These are phyloP conservation scores for Andrena chrysosceles DNA, from an alignment of 2,888 invertebrate species.

Conservation along the genomic window DNA sequence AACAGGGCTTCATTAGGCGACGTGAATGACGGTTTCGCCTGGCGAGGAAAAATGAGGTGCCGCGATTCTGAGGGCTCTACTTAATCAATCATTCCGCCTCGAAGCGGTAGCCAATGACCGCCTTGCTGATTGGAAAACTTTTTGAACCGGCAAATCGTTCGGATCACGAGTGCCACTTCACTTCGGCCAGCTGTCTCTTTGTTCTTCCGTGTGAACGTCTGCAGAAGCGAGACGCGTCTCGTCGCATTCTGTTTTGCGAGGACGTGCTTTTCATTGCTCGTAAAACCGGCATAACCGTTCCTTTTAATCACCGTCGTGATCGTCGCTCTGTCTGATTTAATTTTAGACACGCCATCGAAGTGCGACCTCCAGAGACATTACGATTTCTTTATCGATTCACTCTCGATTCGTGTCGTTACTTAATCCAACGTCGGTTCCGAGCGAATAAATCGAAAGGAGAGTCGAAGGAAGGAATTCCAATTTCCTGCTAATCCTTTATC, in stretches of 20 bases:
- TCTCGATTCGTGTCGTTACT: background rate
- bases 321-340: conserved; percentile 15
- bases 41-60: conserved; percentile 58
- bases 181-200: conserved; percentile 60
- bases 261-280: conserved; percentile 12
- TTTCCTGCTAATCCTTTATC: conserved; percentile 20
- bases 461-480: background rate
- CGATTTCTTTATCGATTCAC: background rate
- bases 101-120: conserved; percentile 54
- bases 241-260: conserved; percentile 37
- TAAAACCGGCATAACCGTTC: conserved; percentile 40
- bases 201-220: conserved; percentile 50
- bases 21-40: conserved; percentile 34
- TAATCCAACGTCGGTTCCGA: background rate
- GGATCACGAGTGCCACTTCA: conserved; percentile 60
- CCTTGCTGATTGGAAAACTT: conserved; percentile 51
- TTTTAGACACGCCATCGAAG: background rate
- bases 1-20: conserved; percentile 40
- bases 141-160: conserved; percentile 51
- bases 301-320: conserved; percentile 21
- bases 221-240: conserved; percentile 25
- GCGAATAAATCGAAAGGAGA: background rate
- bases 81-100: conserved; percentile 56
- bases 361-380: background rate
- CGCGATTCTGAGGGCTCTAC: conserved; percentile 35